Conservation (phyloP, 1,140 invertebrate genomes). For the Rhopalosiphum maidis region DNA sequence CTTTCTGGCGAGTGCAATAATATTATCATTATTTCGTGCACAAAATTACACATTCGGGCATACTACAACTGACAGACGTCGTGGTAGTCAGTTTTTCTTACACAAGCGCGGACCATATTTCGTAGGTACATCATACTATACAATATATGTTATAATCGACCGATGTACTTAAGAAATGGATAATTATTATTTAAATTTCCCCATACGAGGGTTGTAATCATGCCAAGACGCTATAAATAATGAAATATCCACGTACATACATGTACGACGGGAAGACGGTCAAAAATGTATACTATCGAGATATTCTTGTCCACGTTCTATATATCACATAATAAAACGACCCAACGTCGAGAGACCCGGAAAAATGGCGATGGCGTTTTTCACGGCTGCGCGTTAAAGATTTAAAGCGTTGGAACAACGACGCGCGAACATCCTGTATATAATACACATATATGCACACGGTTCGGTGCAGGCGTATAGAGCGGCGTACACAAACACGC, state of each 20-base stretch:
- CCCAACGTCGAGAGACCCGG: background rate
- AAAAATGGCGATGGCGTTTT: background rate
- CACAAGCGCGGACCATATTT: too few relatives aligned
- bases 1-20: too few relatives aligned
- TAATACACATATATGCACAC: background rate
- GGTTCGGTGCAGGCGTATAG: background rate
- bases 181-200: background rate
- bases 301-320: too few relatives aligned
- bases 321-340: too few relatives aligned
- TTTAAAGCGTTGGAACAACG: background rate
- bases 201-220: background rate
- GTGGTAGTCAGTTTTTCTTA: background rate
- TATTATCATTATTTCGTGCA: too few relatives aligned
- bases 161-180: background rate
- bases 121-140: background rate
- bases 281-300: too few relatives aligned
- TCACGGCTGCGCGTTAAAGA: background rate
- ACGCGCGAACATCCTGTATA: conserved; percentile 27
- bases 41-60: too few relatives aligned
- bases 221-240: too few relatives aligned
- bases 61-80: too few relatives aligned
- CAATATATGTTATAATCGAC: background rate
- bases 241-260: too few relatives aligned
- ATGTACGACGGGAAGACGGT: too few relatives aligned
- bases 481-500: background rate